Conservation (phyloP, 2,888 invertebrate species). For the Cryptocephalus moraei region DNA sequence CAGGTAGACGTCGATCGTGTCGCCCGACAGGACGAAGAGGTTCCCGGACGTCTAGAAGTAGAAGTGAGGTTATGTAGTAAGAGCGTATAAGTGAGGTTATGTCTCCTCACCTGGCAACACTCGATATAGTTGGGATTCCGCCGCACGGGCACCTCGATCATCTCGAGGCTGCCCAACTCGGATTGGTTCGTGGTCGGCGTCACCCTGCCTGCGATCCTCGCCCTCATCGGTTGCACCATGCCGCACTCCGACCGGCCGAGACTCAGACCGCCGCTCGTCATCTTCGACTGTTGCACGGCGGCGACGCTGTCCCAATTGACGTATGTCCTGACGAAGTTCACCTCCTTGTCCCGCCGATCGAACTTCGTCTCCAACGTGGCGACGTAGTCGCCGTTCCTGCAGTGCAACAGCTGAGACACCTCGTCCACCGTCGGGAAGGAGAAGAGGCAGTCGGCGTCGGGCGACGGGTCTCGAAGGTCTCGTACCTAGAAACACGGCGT, state of each 20-base stretch:
- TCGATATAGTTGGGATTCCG: conserved; percentile 49
- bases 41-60: conserved; percentile 32
- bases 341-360: conserved; percentile 37
- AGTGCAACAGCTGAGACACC: conserved; percentile 56
- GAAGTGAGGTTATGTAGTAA: not conserved
- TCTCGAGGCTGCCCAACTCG: conserved; percentile 52
- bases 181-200: conserved; percentile 58
- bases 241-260: conserved; percentile 35
- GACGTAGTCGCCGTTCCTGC: conserved; percentile 57
- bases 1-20: conserved; percentile 43
- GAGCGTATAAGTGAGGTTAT: too few relatives aligned
- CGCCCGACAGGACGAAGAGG: conserved; percentile 35
- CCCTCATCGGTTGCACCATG: conserved; percentile 49
- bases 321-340: conserved; percentile 58
- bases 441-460: conserved; percentile 41
- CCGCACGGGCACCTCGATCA: conserved; percentile 62
- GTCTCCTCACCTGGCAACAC: conserved; percentile 47
- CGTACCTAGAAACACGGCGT: too few relatives aligned
- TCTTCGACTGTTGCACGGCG: conserved; percentile 37
- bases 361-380: conserved; percentile 53
- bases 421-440: conserved; percentile 65
- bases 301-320: conserved; percentile 60
- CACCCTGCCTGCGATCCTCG: conserved; percentile 63
- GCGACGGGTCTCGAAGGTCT: conserved; percentile 38
- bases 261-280: conserved; percentile 35